Evolutionary conservation across 1,140 invertebrate genomes (phyloP), one percentile per base, ranked within the genome.

Genomic region (Drosophila tropicalis): DNA sequence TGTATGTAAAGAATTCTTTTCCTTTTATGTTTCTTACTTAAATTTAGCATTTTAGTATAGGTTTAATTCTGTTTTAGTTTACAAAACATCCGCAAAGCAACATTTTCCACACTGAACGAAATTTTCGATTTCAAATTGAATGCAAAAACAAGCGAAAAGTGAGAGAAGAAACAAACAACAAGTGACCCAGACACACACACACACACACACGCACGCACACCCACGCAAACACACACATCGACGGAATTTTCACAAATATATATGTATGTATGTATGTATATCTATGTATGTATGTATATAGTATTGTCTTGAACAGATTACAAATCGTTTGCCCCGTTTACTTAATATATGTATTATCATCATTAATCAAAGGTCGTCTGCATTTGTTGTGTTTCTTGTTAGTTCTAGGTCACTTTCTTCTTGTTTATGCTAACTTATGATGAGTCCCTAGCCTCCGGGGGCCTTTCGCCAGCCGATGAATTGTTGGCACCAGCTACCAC

Each of bases 1-100:
- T 82, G 74, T 72, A 79, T 90, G 72, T 84, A 80, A 81, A 68
- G 70, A 79, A 74, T 78, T 51, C 17, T 51, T 12, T 51, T 51
- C 22, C 4, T 47, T 15, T 47, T 47, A 19, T 47, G n/a, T 47
- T 15, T 19, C 5, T 0, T 44, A 19, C 44, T 51, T 51, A 51
- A 51, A 51, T 51, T 51, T 51, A 51, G 17, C 2, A 7, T 17
- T 51, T 51, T 51, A 19, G 34, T 36, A 10, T 29, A 29, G 3
- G 1, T 29, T 29, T 29, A 5, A 6, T 29, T 29, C 29, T 6
- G 34, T 36, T 36, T 36, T 36, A 10, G 25, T 44, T 17, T 47
- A 47, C 41, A 47, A 47, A 47, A 51, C 44, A 22, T 51, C 17
- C 19, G 44, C 29, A 6, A 51, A 51, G 44, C 44, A 51, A 51